Base-by-base conservation (phyloP, 2,888 invertebrate genomes). In the Tetragonula carbonaria region DNA sequence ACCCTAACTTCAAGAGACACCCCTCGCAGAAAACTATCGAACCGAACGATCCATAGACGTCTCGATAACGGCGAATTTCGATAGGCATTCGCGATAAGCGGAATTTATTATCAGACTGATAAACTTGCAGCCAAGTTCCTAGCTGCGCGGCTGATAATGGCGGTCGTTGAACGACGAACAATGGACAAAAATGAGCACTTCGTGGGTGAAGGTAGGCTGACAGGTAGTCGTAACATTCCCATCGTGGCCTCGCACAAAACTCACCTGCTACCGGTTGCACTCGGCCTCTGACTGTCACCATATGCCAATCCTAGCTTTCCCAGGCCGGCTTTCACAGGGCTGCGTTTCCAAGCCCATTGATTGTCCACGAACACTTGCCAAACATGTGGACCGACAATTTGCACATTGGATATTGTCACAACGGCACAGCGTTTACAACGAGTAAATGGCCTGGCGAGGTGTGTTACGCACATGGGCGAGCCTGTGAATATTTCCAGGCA, bases 181-280 rank as follows among this genome's bases (percentile, higher is more conserved):
- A 86, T 84, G 75, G 70, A 4, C 38, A 71, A 1, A n/a, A 55
- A 14, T 62, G 74, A 75, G 78, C 83, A 72, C 28, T 28, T 80
- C 77, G 80, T 18, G 85, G 87, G 78, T 85, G 82, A 88, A 78
- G 81, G 84, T 80, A 75, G 77, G 80, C 80, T 71, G 87, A 85
- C 89, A 85, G 83, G 92, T 92, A 91, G 89, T 85, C 89, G 89
- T 87, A 91, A 91, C 90, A 91, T 93, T 93, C 93, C 92, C 93
- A 93, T 92, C 91, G 91, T 82, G 78, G 84, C 87, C 87, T 85
- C 79, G 86, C 88, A 85, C 86, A 82, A 87, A 88, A 92, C 90
- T 93, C 93, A 94, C 93, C 93, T 94, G 93, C 93, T 93, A 91
- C 89, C 91, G 92, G 91, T 91, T 88, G 81, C 74, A 45, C 78